phyloP scores from a whole-genome alignment of 1,140 invertebrate genomes.

The Atopsyche davidsoni region DNA sequence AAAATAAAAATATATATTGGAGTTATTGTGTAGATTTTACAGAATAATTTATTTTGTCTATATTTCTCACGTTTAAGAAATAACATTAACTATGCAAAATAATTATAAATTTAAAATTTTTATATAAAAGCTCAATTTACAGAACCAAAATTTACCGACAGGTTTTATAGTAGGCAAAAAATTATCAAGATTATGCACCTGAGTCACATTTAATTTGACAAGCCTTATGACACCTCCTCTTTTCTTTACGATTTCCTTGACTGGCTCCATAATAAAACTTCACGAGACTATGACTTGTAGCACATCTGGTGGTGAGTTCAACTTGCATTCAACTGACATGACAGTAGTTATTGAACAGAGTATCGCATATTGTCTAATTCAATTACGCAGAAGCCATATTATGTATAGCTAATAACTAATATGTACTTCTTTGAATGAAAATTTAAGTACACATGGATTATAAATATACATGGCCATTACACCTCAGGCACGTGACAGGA shows the following conservation, averaged over 20 bases:
- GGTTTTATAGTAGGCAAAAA: not conserved
- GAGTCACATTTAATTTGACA: constrained; percentile 36
- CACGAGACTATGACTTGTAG: not conserved
- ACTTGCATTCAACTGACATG: not conserved
- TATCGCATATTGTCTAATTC: constrained; percentile 1
- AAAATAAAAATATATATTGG: no score
- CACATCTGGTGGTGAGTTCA: no score
- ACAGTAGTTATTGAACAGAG: not conserved
- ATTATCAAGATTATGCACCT: constrained; percentile 22
- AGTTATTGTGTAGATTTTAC: no score
- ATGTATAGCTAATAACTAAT: not conserved
- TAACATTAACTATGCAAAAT: no score
- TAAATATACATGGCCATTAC: no score
- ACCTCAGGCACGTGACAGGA: no score
- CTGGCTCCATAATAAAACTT: constrained; percentile 27
- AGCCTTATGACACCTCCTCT: constrained; percentile 32
- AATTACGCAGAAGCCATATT: constrained; percentile 6
- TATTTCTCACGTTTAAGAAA: no score
- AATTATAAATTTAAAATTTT: no score
- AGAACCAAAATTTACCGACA: not conserved
- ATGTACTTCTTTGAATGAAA: not conserved
- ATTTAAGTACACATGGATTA: no score
- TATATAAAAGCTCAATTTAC: no score
- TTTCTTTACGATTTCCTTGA: constrained; percentile 34
- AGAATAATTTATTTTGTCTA: no score